Conservation (phyloP, 2,797 vertebrate species). For the Amniataba percoides region DNA sequence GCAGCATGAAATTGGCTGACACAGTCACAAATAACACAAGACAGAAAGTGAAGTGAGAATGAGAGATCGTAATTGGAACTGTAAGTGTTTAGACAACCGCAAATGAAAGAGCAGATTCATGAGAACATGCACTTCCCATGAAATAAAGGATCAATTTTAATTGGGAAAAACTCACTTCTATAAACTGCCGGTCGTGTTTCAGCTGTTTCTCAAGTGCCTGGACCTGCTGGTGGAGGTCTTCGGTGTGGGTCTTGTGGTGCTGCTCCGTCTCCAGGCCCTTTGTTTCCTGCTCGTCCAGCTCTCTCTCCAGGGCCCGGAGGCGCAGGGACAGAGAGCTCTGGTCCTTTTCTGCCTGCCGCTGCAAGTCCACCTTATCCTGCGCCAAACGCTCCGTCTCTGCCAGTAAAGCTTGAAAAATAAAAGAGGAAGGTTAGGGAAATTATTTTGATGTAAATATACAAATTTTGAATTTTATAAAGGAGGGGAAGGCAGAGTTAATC, state of each 20-base stretch:
- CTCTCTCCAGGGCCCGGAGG: constrained; percentile 89
- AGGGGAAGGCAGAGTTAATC: constrained; percentile 10
- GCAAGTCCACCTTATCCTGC: constrained; percentile 90
- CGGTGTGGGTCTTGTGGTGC: constrained; percentile 83
- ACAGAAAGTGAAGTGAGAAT: neutral
- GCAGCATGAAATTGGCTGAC: neutral
- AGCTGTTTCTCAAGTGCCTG: constrained; percentile 94
- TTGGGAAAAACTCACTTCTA: constrained; percentile 87
- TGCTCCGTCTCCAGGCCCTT: constrained; percentile 85
- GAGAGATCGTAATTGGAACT: neutral
- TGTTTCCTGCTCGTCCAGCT: constrained; percentile 92
- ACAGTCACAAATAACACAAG: neutral
- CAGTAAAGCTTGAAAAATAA: constrained; percentile 85
- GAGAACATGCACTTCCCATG: neutral
- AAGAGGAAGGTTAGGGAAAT: neutral
- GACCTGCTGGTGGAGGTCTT: constrained; percentile 90
- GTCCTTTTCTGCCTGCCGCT: constrained; percentile 94
- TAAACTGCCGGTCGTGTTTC: constrained; percentile 94
- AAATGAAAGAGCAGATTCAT: neutral
- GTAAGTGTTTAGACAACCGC: neutral
- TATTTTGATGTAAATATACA: neutral
- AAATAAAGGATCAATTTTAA: neutral
- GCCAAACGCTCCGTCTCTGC: constrained; percentile 89
- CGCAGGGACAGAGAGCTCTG: constrained; percentile 86
- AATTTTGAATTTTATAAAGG: neutral